Base-by-base conservation (phyloP, 2,888 invertebrate genomes). In the Tenthredo mesomela region DNA sequence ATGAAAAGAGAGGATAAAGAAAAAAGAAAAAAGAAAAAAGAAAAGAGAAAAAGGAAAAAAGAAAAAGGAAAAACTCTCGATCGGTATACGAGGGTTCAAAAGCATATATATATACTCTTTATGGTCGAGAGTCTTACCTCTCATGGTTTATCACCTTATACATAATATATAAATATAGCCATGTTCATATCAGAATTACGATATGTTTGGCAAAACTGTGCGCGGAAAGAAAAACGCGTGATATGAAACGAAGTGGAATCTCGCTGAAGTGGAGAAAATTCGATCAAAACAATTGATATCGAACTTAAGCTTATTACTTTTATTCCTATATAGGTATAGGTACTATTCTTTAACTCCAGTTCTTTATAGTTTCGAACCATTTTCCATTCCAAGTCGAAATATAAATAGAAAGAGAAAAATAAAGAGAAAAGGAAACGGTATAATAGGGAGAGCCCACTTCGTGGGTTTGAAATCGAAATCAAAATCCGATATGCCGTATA, bases 71-170 rank as follows among this genome's bases (percentile, higher is more conserved):
- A 73, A 25, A 43, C 73, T 43, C 73, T 40, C 43, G 73, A 43
- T 73, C 73, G 71, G 21, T 10, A 43, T 40, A 43, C 73, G 43
- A 40, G 50, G 29, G 77, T 77, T 54, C 29, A 40, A 77, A 77
- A 77, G 54, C 47, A 33, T 54, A 77, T 50, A 50, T 29, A 33
- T 54, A 77, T 50, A 50, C 37, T 77, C 33, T 77, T 33, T 18
- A 77, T 33, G 18, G 33, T 54, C 77, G 33, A 77, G 77, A 54
- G 25, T 29, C 54, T 54, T n/a, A 33, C 33, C 29, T 29, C 15
- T 40, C 40, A 33, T 33, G 18, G 18, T 50, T 29, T 77, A 77
- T 33, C 77, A 18, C 77, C 71, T 15, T 73, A 43, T 43, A 43
- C 71, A 37, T 50, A 15, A 15, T 9, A n/a, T 29, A 37, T 37